A percentile compares a stretch with the other conserved stretches of the same genome.
These are phyloP conservation scores for Aphelenchoides avenae DNA, from an alignment of 1,140 invertebrate genomes.

Conservation along the genomic window DNA sequence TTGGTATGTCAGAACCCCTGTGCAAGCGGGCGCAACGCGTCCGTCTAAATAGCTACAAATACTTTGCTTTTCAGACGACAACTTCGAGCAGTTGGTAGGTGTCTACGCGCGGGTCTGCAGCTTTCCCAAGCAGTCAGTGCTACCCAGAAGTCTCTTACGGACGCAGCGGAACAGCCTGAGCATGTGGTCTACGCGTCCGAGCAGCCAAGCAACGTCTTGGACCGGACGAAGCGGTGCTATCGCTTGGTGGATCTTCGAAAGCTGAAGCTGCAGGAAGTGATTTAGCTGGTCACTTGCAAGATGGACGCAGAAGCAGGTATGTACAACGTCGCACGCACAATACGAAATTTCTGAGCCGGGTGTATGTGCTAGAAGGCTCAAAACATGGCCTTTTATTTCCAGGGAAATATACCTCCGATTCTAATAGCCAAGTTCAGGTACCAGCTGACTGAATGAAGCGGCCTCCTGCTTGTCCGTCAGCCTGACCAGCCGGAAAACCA, in stretches of 20 bases:
- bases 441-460: too few relatives aligned
- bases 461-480: too few relatives aligned
- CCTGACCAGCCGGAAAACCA: too few relatives aligned
- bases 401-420: too few relatives aligned
- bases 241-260: slow-evolving; percentile 60
- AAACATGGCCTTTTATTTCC: too few relatives aligned
- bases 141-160: neutral
- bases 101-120: neutral
- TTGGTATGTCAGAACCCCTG: neutral
- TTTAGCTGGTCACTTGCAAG: slow-evolving; percentile 62
- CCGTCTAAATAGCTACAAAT: neutral
- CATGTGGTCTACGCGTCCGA: slow-evolving; percentile 1
- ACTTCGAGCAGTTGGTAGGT: neutral
- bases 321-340: too few relatives aligned
- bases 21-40: too few relatives aligned
- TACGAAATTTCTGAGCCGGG: too few relatives aligned
- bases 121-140: neutral
- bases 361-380: too few relatives aligned
- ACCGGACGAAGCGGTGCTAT: slow-evolving; percentile 59
- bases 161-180: neutral
- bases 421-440: too few relatives aligned
- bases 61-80: slow-evolving; percentile 1
- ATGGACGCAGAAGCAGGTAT: slow-evolving; percentile 61
- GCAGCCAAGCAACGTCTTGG: slow-evolving; percentile 56
- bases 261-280: slow-evolving; percentile 61